Evolutionary conservation across 1,140 invertebrate species (phyloP).

Genomic region (Hycleus cichorii): DNA sequence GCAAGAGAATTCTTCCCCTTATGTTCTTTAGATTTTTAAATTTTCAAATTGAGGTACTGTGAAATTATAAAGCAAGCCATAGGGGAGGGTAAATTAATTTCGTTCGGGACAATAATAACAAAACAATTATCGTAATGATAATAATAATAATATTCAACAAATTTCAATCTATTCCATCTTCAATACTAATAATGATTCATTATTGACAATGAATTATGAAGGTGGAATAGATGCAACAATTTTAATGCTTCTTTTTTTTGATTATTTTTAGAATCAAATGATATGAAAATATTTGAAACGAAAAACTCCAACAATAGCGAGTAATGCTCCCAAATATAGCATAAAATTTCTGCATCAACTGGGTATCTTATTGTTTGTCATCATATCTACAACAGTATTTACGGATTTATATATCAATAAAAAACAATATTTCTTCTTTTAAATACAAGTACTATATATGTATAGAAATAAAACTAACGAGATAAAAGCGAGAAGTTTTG

Average conservation of each 20-base stretch:
- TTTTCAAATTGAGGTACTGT: not conserved
- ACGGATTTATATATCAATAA: too few species aligned
- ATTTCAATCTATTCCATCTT: constrained; percentile 5
- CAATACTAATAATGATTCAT: constrained; percentile 8
- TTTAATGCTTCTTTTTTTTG: not conserved
- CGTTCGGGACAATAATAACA: not conserved
- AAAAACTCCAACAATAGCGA: constrained; percentile 27
- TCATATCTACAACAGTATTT: too few species aligned
- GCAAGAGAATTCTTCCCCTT: constrained; percentile 20
- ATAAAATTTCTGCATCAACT: constrained; percentile 6
- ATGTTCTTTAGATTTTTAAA: not conserved
- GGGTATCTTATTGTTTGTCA: constrained; percentile 12
- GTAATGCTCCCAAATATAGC: constrained; percentile 31
- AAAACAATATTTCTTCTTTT: too few species aligned
- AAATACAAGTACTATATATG: too few species aligned
- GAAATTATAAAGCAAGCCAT: too few species aligned
- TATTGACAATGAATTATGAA: not conserved
- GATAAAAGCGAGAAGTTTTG: too few species aligned
- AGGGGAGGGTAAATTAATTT: too few species aligned
- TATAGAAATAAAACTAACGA: too few species aligned
- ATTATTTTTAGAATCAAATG: not conserved
- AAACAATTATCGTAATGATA: not conserved
- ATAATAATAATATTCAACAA: not conserved
- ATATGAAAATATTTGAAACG: constrained; percentile 4
- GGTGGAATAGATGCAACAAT: constrained; percentile 1